Percentiles rank a stretch among this genome's conserved stretches.
These are phyloP conservation scores for Tragopan temminckii DNA, from an alignment of 2,797 vertebrate species.

Conservation along the genomic window DNA sequence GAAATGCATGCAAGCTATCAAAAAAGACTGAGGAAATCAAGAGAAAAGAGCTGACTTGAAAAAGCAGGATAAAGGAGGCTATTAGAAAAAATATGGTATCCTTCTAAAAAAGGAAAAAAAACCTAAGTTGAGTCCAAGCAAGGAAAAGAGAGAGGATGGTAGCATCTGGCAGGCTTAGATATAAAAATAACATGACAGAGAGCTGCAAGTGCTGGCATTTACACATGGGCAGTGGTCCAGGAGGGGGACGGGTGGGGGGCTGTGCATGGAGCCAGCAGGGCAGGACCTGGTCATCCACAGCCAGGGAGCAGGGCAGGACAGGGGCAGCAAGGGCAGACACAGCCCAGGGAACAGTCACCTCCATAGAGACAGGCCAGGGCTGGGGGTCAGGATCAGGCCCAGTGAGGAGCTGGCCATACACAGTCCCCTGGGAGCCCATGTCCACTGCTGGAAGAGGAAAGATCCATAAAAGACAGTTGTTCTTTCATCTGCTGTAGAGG, in stretches of 20 bases:
- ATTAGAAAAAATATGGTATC: background rate
- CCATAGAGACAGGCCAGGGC: background rate
- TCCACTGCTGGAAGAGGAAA: background rate
- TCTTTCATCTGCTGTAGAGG: background rate
- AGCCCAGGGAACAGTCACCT: background rate
- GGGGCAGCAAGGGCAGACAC: background rate
- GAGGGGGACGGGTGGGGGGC: fast-evolving
- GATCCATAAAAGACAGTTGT: background rate
- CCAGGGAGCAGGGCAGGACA: background rate
- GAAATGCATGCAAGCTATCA: conserved; percentile 27
- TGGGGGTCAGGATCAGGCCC: no score
- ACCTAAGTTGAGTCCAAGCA: background rate
- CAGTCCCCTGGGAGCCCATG: background rate
- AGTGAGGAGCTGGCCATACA: background rate
- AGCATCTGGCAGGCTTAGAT: background rate
- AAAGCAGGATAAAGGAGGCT: background rate
- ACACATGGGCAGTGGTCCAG: background rate
- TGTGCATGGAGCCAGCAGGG: background rate
- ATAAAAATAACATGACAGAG: background rate
- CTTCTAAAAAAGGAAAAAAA: background rate
- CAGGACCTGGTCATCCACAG: background rate
- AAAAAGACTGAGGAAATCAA: conserved; percentile 9
- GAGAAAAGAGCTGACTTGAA: background rate
- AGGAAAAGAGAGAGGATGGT: background rate
- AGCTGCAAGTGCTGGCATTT: background rate